These are phyloP conservation scores for Lamprotornis superbus DNA, from an alignment of 2,113 vertebrate species.

Conservation along the genomic window DNA sequence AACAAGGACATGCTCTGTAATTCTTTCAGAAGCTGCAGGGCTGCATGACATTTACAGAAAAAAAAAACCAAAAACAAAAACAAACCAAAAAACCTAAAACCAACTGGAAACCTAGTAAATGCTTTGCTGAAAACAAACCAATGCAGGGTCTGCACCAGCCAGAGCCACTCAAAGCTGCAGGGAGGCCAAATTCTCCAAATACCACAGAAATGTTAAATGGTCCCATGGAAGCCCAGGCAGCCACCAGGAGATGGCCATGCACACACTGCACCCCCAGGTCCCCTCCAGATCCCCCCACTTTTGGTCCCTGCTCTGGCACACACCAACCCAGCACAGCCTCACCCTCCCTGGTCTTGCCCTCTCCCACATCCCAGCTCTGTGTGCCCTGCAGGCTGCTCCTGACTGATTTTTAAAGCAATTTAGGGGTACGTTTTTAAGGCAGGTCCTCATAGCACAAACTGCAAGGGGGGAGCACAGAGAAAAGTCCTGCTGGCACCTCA, in stretches of 20 bases:
- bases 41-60: background rate
- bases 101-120: background rate
- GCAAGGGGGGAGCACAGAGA: background rate
- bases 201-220: background rate
- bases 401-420: background rate
- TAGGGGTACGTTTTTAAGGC: background rate
- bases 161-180: accelerated
- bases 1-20: background rate
- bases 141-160: accelerated
- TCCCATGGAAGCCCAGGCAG: background rate
- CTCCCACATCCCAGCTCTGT: background rate
- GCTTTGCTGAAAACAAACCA: background rate
- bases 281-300: background rate
- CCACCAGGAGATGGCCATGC: background rate
- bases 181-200: background rate
- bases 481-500: background rate
- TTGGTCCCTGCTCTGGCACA: background rate
- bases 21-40: background rate
- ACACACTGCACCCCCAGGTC: background rate
- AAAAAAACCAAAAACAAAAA: too few species aligned
- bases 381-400: background rate
- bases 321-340: background rate
- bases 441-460: background rate
- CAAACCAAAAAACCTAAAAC: background rate
- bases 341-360: background rate